Conservation (phyloP, 2,888 invertebrate species). For the Hecatera dysodea region DNA sequence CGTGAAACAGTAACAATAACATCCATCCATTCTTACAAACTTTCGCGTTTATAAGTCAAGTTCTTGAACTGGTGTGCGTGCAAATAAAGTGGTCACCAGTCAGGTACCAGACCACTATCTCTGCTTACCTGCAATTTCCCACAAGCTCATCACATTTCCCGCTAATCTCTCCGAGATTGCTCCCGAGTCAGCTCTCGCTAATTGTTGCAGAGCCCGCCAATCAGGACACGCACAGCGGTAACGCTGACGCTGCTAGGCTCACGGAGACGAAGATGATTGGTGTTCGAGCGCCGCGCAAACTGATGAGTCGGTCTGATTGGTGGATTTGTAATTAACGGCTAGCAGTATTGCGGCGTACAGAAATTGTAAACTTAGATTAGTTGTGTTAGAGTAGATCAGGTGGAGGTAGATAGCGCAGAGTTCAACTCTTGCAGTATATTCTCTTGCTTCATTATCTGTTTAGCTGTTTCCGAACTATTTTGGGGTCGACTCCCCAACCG, state of each 20-base stretch:
- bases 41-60: no score
- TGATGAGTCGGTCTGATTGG: constrained; percentile 48
- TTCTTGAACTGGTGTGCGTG: no score
- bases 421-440: neutral
- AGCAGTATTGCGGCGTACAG: neutral
- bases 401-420: neutral
- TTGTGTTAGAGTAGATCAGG: no score
- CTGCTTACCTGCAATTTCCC: neutral
- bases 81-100: neutral
- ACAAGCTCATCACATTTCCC: constrained; percentile 15
- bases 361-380: neutral
- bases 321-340: constrained; percentile 21
- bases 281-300: constrained; percentile 18
- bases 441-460: neutral
- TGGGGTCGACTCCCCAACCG: no score
- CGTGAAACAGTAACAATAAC: no score
- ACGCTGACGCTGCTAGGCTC: constrained; percentile 48
- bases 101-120: neutral
- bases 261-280: constrained; percentile 47
- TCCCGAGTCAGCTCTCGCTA: constrained; percentile 49
- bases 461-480: no score
- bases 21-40: no score
- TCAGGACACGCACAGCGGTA: constrained; percentile 51
- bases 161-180: constrained; percentile 32
- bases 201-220: constrained; percentile 48